Conservation (phyloP, 2,113 vertebrate species). For the Labeo catla region DNA sequence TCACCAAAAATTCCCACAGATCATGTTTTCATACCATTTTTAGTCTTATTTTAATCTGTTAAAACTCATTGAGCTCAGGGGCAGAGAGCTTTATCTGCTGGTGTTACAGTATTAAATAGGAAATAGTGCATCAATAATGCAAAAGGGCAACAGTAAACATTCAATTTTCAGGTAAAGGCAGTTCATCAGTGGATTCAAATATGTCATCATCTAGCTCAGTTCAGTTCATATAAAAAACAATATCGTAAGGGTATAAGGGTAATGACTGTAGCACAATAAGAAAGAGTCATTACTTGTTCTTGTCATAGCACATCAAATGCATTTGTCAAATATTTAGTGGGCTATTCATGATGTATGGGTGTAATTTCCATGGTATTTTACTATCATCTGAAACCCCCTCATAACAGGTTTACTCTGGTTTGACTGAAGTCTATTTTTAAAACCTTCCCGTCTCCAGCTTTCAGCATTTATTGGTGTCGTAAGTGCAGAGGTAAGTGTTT, state of each 20-base stretch:
- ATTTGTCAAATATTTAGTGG: neutral
- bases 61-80: too few relatives aligned
- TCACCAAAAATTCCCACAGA: too few relatives aligned
- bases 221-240: too few relatives aligned
- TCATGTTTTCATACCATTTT: too few relatives aligned
- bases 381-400: neutral
- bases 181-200: too few relatives aligned
- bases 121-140: too few relatives aligned
- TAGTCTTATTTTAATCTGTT: too few relatives aligned
- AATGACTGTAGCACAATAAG: neutral
- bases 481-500: slow-evolving; percentile 24
- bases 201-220: too few relatives aligned
- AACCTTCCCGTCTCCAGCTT: slow-evolving; percentile 1
- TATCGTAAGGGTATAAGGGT: neutral
- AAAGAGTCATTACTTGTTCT: neutral
- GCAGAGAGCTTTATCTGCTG: too few relatives aligned
- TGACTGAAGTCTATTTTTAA: slow-evolving; percentile 2
- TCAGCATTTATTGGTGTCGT: neutral
- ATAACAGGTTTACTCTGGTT: slow-evolving; percentile 4
- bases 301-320: neutral
- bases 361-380: neutral
- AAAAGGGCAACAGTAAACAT: too few relatives aligned
- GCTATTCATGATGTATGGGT: neutral
- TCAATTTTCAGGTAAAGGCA: too few relatives aligned
- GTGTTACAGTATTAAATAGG: too few relatives aligned